Conservation (phyloP, 2,797 vertebrate genomes). For the Oreochromis mossambicus region DNA sequence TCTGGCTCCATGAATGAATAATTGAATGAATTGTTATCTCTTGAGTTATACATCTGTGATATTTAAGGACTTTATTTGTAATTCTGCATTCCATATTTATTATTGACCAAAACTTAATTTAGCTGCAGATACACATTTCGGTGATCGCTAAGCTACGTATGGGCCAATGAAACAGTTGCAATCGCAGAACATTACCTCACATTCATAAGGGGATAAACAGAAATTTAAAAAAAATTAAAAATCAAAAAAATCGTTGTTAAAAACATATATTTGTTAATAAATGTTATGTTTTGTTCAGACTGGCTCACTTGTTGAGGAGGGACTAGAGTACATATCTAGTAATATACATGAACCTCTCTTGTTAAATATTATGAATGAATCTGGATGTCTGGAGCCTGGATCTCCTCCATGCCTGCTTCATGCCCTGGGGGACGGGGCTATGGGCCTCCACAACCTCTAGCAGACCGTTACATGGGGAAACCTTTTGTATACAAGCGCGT, state of each 20-base stretch:
- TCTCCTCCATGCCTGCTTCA: no score
- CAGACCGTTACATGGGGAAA: no score
- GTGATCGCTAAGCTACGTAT: neutral
- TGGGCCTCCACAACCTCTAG: no score
- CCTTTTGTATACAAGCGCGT: no score
- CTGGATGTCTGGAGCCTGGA: no score
- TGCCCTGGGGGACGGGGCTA: no score
- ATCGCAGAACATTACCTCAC: neutral
- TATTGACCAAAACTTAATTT: neutral
- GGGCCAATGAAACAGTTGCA: neutral
- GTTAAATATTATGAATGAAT: neutral
- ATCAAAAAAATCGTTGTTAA: neutral
- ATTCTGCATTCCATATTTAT: neutral
- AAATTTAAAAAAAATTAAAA: neutral
- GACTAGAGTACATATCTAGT: neutral
- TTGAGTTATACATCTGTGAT: neutral
- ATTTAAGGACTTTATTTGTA: neutral
- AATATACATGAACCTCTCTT: neutral
- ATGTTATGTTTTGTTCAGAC: neutral
- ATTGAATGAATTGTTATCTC: neutral
- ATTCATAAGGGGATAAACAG: neutral
- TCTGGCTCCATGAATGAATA: neutral
- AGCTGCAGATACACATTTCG: neutral
- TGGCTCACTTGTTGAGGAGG: neutral
- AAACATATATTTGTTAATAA: neutral